Evolutionary conservation across 2,113 vertebrate genomes (phyloP).

Genomic region (Stictonetta naevosa): DNA sequence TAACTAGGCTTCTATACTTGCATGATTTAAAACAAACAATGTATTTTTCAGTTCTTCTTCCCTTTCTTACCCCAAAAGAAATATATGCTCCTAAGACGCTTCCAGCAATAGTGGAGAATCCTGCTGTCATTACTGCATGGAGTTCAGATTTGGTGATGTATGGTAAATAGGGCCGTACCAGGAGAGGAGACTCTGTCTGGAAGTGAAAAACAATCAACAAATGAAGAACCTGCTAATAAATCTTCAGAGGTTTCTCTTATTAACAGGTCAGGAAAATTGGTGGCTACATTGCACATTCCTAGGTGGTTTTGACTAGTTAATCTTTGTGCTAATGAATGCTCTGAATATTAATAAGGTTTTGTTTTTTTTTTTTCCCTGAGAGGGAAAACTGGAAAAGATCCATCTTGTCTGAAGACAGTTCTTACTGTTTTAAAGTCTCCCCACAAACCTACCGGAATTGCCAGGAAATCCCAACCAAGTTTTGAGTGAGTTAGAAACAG

Average conservation of each 20-base stretch:
- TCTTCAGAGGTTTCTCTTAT: neutral
- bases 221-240: neutral
- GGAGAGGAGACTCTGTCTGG: conserved; percentile 85
- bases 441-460: neutral
- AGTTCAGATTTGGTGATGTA: conserved; percentile 85
- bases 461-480: neutral
- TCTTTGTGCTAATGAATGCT: neutral
- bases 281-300: neutral
- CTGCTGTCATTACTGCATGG: conserved; percentile 88
- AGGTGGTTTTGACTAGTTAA: neutral
- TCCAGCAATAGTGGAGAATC: conserved; percentile 87
- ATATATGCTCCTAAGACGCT: conserved; percentile 86
- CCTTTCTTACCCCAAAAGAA: conserved; percentile 85
- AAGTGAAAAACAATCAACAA: neutral
- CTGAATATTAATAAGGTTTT: neutral
- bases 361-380: neutral
- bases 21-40: neutral
- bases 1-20: neutral
- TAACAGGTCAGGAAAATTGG: neutral
- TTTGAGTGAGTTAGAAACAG: neutral
- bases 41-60: neutral
- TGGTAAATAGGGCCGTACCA: conserved; percentile 83
- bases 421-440: neutral
- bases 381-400: neutral
- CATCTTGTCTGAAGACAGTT: neutral